Conservation (phyloP, 2,888 invertebrate species). For the Trachelus iudaicus region DNA sequence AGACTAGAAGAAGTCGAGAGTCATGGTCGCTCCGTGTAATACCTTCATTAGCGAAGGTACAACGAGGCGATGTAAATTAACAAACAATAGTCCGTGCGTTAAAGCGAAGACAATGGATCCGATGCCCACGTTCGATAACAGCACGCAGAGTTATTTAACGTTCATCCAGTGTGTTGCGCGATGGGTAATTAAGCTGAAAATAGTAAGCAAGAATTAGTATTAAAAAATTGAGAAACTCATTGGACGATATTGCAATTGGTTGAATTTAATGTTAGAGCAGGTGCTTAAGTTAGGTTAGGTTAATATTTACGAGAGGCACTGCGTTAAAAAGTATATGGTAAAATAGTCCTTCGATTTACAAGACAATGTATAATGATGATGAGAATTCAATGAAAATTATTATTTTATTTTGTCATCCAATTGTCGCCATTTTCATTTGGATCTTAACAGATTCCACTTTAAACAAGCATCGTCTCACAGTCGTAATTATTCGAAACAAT, state of each 20-base stretch:
- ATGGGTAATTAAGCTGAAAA: background rate
- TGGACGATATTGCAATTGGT: background rate
- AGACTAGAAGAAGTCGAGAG: background rate
- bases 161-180: background rate
- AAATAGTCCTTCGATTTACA: background rate
- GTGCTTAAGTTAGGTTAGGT: too few species aligned
- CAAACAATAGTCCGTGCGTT: conserved; percentile 20
- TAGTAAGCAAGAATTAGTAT: background rate
- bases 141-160: conserved; percentile 6
- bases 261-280: background rate
- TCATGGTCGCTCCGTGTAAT: background rate
- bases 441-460: background rate
- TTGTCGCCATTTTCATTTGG: background rate
- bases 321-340: too few species aligned
- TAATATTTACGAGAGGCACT: too few species aligned
- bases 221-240: background rate
- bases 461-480: conserved; percentile 4
- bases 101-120: conserved; percentile 18
- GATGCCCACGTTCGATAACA: conserved; percentile 20
- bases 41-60: background rate
- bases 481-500: conserved; percentile 21
- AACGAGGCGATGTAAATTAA: conserved; percentile 11
- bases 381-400: background rate
- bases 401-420: background rate
- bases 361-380: background rate